Evolutionary conservation across 2,797 vertebrate genomes (phyloP), one percentile per base, ranked within the genome.

Genomic region (Carcharodon carcharias): DNA sequence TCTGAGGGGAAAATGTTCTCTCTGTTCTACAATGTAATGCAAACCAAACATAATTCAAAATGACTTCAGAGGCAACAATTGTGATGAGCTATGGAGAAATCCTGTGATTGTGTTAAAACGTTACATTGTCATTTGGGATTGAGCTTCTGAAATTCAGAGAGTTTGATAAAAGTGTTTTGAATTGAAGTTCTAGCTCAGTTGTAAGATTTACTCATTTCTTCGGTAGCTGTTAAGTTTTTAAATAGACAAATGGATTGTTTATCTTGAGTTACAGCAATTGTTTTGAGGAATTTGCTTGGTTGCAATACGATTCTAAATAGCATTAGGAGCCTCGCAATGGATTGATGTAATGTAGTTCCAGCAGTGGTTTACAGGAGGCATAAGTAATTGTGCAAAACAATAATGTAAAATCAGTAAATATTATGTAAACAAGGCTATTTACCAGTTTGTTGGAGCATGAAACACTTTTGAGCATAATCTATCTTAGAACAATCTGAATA

Each of bases 331-430:
- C 12, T 91, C 56, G 3, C 26, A 69, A 54, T 9, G 26, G 18
- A 95, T 54, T 95, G 65, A 71, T 95, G 67, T 26, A 50, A 69
- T 95, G 12, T 71, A 95, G 40, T 95, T 95, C 63, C 65, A 71
- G 9, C 40, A 63, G 26, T 54, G 45, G 45, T 9, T 92, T 61
- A 61, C 58, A 12, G 23, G 63, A 69, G 63, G n/a, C 18, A 69
- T 35, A 94, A 65, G 23, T 45, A 67, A 94, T 69, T 94, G 92
- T 50, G 63, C 92, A 94, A 94, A 94, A 1, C 26, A 28, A 28
- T 94, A n/a, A 63, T 94, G 8, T 28, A 94, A 94, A 65, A 45
- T 63, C n/a, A 54, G 28, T 16, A 95, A 28, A 71, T 95, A 0
- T 67, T 71, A 45, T 69, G 45, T 71, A 50, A 95, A 71, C 65